Base-by-base conservation (phyloP, 2,113 vertebrate species). In the Podilymbus podiceps region DNA sequence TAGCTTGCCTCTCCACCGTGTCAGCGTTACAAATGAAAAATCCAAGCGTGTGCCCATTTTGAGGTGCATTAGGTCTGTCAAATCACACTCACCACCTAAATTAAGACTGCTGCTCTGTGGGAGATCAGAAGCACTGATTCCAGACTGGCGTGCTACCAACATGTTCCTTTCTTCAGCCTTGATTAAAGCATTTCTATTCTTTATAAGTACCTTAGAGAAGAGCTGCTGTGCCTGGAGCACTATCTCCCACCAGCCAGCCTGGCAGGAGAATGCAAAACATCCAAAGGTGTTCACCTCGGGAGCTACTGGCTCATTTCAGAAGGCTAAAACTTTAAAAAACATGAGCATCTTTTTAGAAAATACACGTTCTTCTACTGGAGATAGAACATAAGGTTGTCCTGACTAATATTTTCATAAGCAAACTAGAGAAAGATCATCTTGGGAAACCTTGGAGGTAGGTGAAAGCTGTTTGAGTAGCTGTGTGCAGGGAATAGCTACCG, bases 131-230 rank as follows among this genome's bases (percentile, higher is more conserved):
- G 35, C 0, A 0, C 24, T n/a, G 12, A 59, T 67, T 74, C 89
- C 82, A 72, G 82, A 62, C 33, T 0, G 1, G 53, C 2, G 17
- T 44, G 79, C 79, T 25, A 47, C 1, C 47, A 5, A 46, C 1
- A 0, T 2, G 3, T 8, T 67, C 31, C 68, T 46, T 78, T 78
- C 87, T 56, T 71, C 20, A 31, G 38, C 31, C 85, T 82, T 88
- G 89, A 85, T 91, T 17, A 91, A 87, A 95, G 67, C 40, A 33
- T 76, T 92, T 68, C 68, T 91, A 20, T 11, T 78, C 77, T 52
- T 64, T 78, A 21, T 33, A 59, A 52, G 42, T 19, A 81, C 50
- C 42, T 31, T 30, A 1, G 4, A 47, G 68, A 86, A 89, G 83
- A 87, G 72, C 38, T 81, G 84, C 66, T 67, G 68, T 63, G 83